These are phyloP conservation scores for Scomber scombrus DNA, from an alignment of 2,113 vertebrate species.

Conservation along the genomic window DNA sequence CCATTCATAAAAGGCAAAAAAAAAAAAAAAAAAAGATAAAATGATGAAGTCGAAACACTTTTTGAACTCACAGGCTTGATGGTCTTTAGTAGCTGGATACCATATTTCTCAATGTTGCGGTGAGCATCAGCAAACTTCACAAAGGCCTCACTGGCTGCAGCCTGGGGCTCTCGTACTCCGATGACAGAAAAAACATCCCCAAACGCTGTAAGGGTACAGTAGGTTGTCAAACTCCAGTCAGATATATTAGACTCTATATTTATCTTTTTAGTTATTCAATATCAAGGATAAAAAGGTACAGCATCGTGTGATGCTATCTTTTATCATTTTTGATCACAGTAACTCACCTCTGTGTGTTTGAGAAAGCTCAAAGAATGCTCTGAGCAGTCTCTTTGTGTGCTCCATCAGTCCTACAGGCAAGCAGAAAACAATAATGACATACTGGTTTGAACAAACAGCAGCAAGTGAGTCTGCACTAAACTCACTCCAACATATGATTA, in stretches of 20 bases:
- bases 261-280: neutral
- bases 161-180: constrained; percentile 95
- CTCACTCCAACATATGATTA: neutral
- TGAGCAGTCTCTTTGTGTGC: constrained; percentile 94
- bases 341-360: constrained; percentile 96
- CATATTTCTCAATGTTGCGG: constrained; percentile 97
- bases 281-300: neutral
- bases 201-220: constrained; percentile 79
- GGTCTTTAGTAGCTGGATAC: constrained; percentile 96
- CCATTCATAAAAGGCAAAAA: no score
- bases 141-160: constrained; percentile 97
- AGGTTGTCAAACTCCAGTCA: neutral
- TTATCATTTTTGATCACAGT: neutral
- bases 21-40: no score
- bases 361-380: constrained; percentile 97
- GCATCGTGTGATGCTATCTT: neutral
- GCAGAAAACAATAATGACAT: neutral
- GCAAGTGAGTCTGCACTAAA: neutral
- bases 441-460: neutral
- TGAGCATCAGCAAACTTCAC: constrained; percentile 98
- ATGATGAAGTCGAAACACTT: no score
- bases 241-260: neutral
- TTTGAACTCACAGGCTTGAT: constrained; percentile 93
- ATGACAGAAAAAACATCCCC: constrained; percentile 99
- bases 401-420: constrained; percentile 92